Conservation (phyloP, 2,888 invertebrate species). For the Teinopalpus imperialis region DNA sequence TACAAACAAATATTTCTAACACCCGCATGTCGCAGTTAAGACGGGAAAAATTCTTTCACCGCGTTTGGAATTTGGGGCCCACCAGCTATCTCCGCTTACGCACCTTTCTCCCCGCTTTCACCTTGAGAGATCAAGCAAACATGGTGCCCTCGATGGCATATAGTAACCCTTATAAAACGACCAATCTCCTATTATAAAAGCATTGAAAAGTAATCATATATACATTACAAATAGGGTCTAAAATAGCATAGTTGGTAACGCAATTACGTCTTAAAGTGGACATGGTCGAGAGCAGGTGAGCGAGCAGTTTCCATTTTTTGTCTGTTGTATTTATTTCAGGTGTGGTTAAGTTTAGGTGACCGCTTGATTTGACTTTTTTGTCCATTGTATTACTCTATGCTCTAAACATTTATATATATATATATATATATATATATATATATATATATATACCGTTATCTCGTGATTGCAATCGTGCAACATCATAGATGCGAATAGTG, state of each 20-base stretch:
- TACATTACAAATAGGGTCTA: neutral
- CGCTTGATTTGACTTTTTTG: too few relatives aligned
- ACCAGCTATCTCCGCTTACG: conserved; percentile 38
- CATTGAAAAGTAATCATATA: conserved; percentile 22
- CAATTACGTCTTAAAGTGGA: conserved; percentile 1
- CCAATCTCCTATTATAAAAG: conserved; percentile 27
- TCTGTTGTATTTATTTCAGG: conserved; percentile 39
- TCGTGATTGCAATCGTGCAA: too few relatives aligned
- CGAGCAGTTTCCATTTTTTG: conserved; percentile 47
- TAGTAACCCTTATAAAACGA: conserved; percentile 28
- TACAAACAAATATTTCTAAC: conserved; percentile 5
- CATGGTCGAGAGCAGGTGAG: conserved; percentile 46
- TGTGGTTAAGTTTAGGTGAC: conserved; percentile 38
- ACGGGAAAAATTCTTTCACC: conserved; percentile 56
- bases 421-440: too few relatives aligned
- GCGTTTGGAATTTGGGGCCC: conserved; percentile 63
- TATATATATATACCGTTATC: too few relatives aligned
- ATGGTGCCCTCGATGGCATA: conserved; percentile 53
- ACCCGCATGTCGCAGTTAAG: conserved; percentile 37
- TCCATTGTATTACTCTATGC: too few relatives aligned
- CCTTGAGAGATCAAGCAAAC: conserved; percentile 55
- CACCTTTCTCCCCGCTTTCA: conserved; percentile 74
- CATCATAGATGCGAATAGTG: too few relatives aligned
- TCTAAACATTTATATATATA: too few relatives aligned
- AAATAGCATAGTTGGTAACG: neutral